These are phyloP conservation scores for Andricus curvator DNA, from an alignment of 2,888 invertebrate species.

Conservation along the genomic window DNA sequence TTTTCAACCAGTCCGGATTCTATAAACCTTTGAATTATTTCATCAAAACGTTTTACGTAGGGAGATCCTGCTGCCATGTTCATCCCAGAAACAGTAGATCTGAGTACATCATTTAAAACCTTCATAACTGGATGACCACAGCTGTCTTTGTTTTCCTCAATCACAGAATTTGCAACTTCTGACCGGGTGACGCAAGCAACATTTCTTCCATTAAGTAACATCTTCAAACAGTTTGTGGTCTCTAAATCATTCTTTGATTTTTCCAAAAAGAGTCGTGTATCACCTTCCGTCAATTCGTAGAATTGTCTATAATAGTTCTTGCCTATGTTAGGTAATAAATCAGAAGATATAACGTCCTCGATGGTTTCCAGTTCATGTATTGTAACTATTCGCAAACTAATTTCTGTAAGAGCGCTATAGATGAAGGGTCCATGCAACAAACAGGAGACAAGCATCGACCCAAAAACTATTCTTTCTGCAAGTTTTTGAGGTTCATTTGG, in stretches of 20 bases:
- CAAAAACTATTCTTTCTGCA: neutral
- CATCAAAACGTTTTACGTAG: neutral
- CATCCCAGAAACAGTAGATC: neutral
- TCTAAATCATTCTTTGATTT: neutral
- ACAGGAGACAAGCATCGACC: neutral
- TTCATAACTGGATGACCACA: neutral
- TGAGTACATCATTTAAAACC: neutral
- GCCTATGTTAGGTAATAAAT: neutral
- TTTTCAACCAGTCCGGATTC: neutral
- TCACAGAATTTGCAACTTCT: neutral
- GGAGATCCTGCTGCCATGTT: slow-evolving; percentile 15
- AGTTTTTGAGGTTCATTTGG: neutral
- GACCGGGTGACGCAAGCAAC: neutral
- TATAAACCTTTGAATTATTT: neutral
- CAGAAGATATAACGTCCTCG: neutral
- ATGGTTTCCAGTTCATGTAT: neutral
- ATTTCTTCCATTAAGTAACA: neutral
- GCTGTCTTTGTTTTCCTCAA: neutral
- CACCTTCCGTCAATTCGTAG: neutral
- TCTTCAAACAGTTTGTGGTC: neutral
- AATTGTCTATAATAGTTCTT: neutral
- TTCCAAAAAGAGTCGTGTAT: neutral
- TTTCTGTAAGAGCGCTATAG: neutral
- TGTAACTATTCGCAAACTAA: neutral
- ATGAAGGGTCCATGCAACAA: neutral